Evolutionary conservation across 2,113 vertebrate species (phyloP), one percentile per base, ranked within the genome.

Genomic region (Heterocephalus glaber): DNA sequence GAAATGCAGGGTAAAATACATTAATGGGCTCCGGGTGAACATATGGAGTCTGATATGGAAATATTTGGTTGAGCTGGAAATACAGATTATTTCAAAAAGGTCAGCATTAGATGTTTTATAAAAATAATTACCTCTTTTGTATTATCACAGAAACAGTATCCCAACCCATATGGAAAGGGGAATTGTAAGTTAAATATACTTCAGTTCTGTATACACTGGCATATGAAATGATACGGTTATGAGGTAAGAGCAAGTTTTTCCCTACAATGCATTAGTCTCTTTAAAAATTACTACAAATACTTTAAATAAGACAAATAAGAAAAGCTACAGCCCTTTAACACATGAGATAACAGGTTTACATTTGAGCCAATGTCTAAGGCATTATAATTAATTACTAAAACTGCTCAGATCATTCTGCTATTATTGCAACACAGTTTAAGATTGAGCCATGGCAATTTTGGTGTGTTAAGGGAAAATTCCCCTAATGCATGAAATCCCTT

Each of bases 351-450:
- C n/a, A 92, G n/a, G 20, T 66, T 80, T 41, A 90, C 65, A 63
- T 68, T 19, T 92, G 47, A 86, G 58, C 41, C 28, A 84, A 10
- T 33, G 41, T 83, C 56, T 92, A 20, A 56, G 72, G 33, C 77
- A 83, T 56, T 92, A 74, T 30, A 81, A 82, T 76, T 70, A 95
- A 92, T 92, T 61, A 70, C 44, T 89, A 4, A 60, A 89, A 92
- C 61, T 87, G 28, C 60, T 93, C 35, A 38, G 47, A 86, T 84
- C 6, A 65, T 38, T 72, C 52, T 63, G 49, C 81, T 87, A 81
- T 88, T 83, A 66, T 3, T 79, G 68, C 95, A 83, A 60, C 56
- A 89, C 1, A 72, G 2, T 33, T 84, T 68, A 79, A 88, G 52
- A 24, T n/a, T 58, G 54, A 84, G 44, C 70, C 63, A n/a, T 28